Evolutionary conservation across 37 sponge, comb jelly and placozoan genomes (phyloP).

Genomic region (Axinella damicornis): DNA sequence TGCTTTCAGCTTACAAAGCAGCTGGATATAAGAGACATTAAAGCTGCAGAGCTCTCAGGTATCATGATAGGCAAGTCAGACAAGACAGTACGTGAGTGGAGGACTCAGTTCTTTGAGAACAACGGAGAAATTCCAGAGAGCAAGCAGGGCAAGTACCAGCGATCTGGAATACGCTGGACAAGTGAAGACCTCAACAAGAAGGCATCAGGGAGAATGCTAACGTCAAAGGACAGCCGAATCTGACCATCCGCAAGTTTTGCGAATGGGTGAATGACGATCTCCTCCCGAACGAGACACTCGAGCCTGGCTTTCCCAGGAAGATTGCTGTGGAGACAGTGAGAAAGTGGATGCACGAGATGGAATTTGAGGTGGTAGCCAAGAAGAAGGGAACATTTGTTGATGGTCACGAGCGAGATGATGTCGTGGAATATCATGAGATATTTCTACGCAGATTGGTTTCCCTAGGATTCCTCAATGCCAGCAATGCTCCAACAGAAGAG

Average conservation of each 20-base stretch:
- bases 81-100: slow-evolving; percentile 48
- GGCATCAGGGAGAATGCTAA: no score
- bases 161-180: slow-evolving; percentile 43
- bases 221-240: no score
- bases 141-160: slow-evolving; percentile 40
- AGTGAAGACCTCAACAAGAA: no score
- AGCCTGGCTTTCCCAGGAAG: slow-evolving; percentile 55
- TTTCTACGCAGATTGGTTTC: slow-evolving; percentile 31
- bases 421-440: no score
- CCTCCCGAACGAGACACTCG: no score
- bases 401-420: slow-evolving; percentile 73
- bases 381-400: slow-evolving; percentile 66
- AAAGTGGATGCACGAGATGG: slow-evolving; percentile 62
- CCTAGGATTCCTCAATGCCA: slow-evolving; percentile 7
- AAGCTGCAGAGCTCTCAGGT: slow-evolving; percentile 63
- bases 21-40: slow-evolving; percentile 3
- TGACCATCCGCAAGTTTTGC: no score
- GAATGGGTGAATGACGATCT: no score
- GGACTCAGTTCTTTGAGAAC: slow-evolving; percentile 23
- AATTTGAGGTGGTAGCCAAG: slow-evolving; percentile 64
- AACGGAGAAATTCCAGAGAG: no score
- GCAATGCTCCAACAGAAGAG: no score
- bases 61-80: no score
- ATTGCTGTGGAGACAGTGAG: slow-evolving; percentile 45
- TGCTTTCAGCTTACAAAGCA: no score